A percentile compares a stretch with the other conserved stretches of the same genome.
phyloP scores from a whole-genome alignment of 2,113 vertebrate genomes.

The Thunnus thynnus region DNA sequence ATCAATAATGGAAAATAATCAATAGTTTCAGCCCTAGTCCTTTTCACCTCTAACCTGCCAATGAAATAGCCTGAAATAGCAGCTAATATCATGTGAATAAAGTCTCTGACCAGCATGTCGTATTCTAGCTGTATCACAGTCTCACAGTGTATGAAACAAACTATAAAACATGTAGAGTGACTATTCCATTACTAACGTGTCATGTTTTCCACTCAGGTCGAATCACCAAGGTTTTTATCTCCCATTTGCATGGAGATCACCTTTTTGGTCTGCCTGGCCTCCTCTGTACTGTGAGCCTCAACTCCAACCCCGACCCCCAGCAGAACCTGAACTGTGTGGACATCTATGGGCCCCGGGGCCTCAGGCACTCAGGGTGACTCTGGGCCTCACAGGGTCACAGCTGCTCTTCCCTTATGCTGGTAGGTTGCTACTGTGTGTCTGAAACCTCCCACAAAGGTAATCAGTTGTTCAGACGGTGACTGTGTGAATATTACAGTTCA shows the following conservation, averaged over 20 bases:
- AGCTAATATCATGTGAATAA: too few species aligned
- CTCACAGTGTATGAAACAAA: not conserved
- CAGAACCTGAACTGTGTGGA: constrained; percentile 82
- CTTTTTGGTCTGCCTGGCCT: constrained; percentile 94
- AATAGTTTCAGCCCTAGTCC: too few species aligned
- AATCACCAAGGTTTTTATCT: constrained; percentile 96
- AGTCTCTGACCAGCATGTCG: too few species aligned
- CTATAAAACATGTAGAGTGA: too few species aligned
- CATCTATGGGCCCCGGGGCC: constrained; percentile 91
- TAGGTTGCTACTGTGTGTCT: constrained; percentile 8
- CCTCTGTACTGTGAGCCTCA: constrained; percentile 93
- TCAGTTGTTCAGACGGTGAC: too few species aligned
- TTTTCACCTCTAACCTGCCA: too few species aligned
- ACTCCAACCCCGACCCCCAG: constrained; percentile 71
- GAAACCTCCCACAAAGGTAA: too few species aligned
- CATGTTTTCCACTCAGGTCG: constrained; percentile 80
- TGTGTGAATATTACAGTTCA: too few species aligned
- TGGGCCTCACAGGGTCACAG: constrained; percentile 90
- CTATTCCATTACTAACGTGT: not conserved
- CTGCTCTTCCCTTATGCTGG: constrained; percentile 88
- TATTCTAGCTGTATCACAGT: too few species aligned
- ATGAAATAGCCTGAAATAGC: too few species aligned
- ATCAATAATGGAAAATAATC: too few species aligned
- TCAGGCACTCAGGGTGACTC: constrained; percentile 85
- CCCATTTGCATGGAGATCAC: constrained; percentile 95